Evolutionary conservation across 2,113 vertebrate genomes (phyloP).

Genomic region (Anser brachyrhynchus): DNA sequence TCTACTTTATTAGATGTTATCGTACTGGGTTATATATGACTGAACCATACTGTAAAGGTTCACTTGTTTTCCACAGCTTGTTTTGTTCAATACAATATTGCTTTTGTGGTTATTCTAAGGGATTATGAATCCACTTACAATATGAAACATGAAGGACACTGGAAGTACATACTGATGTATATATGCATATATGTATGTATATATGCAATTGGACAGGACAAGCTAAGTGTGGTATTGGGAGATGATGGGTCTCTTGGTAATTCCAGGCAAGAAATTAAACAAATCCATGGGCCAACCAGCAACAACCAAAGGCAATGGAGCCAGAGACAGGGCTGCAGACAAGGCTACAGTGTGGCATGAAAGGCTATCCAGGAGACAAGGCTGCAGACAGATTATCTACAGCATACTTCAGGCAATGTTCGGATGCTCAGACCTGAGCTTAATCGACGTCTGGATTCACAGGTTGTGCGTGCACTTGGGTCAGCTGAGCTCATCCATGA

Average conservation of each 20-base stretch:
- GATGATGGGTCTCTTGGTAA: background rate
- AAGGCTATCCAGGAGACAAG: background rate
- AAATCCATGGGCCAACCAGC: background rate
- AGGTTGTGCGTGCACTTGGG: background rate
- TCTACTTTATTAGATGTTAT: slow-evolving; percentile 52
- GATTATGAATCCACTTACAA: background rate
- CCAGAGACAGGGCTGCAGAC: background rate
- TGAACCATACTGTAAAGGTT: slow-evolving; percentile 4
- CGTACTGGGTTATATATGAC: background rate
- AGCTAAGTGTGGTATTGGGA: background rate
- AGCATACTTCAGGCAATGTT: background rate
- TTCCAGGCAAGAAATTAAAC: background rate
- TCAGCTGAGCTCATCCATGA: background rate
- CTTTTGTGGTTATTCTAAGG: background rate
- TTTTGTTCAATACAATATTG: background rate
- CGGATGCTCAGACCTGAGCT: background rate
- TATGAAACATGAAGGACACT: background rate
- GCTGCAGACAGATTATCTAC: background rate
- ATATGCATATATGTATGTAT: background rate
- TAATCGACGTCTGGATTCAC: fast-evolving
- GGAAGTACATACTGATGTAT: background rate
- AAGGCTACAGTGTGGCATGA: background rate
- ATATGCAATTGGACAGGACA: background rate
- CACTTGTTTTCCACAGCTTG: slow-evolving; percentile 20
- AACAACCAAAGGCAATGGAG: background rate